Base-by-base conservation (phyloP, 2,888 invertebrate genomes). In the Pandemis corylana region DNA sequence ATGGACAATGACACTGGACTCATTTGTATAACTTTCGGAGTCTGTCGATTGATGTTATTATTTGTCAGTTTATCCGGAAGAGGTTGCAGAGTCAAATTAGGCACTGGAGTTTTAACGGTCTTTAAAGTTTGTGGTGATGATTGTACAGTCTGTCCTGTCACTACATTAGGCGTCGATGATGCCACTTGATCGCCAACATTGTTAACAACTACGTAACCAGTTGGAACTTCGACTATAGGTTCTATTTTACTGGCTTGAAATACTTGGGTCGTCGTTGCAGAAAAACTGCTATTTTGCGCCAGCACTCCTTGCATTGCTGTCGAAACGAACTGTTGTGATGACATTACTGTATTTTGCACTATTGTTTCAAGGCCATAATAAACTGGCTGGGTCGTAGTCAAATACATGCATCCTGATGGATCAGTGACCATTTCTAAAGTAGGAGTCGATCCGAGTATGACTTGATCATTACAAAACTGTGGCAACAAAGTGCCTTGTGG, bases 301-400 rank as follows among this genome's bases (percentile, higher is more conserved):
- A 97, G 93, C 3, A 97, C 96, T 63, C 97, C 97, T 77, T 97
- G 97, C 94, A 97, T 96, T 6, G 97, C 96, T 1, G 97, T 97
- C 5, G 97, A 96, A 15, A 97, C 96, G 85, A 97, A 97, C 84
- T 97, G 97, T 85, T 97, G 97, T 36, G 97, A 97, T n/a, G 97
- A 97, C 97, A 97, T 97, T 0, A 97, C 97, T 5, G 97, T 97
- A 83, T 97, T 98, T 88, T 97, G 97, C 3, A 98, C 97, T 71
- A 97, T 97, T 0, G 97, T 97, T 90, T 98, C 97, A 78, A 97
- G 93, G 0, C 97, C 97, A 81, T 97, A 97, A 83, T 97, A 97
- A 82, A 97, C 96, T 5, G 97, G 97, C 81, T 97, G 97, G 15
- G 96, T 96, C 2, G 96, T 94, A 62, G 95, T 93, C 72, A 96